Conservation (phyloP, 1,140 invertebrate genomes). For the Drosophila kohkoa region DNA sequence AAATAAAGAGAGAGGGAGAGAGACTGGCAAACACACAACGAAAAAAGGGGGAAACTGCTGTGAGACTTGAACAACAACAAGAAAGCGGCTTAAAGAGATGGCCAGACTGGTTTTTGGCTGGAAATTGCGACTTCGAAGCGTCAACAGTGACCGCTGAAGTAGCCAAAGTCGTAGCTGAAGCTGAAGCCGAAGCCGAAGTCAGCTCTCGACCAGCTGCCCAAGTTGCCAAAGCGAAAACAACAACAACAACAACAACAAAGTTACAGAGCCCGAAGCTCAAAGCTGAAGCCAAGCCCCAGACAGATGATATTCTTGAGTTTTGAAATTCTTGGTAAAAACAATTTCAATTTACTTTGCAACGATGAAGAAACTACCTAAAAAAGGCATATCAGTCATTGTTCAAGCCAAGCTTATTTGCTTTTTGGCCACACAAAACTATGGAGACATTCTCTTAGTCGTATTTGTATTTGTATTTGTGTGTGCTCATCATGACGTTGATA, state of each 20-base stretch:
- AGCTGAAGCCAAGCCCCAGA: slow-evolving; percentile 30
- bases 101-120: slow-evolving; percentile 75
- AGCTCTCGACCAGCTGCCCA: slow-evolving; percentile 43
- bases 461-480: background rate
- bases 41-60: slow-evolving; percentile 63
- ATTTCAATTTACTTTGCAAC: slow-evolving; percentile 59
- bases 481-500: slow-evolving; percentile 4
- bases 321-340: slow-evolving; percentile 75
- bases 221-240: slow-evolving; percentile 14
- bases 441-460: slow-evolving; percentile 7
- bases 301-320: slow-evolving; percentile 66
- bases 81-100: slow-evolving; percentile 64
- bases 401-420: slow-evolving; percentile 5
- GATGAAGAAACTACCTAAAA: slow-evolving; percentile 28
- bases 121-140: slow-evolving; percentile 57
- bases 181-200: background rate
- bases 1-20: slow-evolving; percentile 2
- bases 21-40: slow-evolving; percentile 5
- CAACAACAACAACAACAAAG: background rate
- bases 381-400: slow-evolving; percentile 27
- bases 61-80: slow-evolving; percentile 23
- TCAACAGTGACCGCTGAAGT: slow-evolving; percentile 40
- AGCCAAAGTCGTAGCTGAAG: slow-evolving; percentile 14
- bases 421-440: slow-evolving; percentile 12
- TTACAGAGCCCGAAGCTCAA: background rate